Base-by-base conservation (phyloP, 2,113 vertebrate genomes). In the Etia nguti region DNA sequence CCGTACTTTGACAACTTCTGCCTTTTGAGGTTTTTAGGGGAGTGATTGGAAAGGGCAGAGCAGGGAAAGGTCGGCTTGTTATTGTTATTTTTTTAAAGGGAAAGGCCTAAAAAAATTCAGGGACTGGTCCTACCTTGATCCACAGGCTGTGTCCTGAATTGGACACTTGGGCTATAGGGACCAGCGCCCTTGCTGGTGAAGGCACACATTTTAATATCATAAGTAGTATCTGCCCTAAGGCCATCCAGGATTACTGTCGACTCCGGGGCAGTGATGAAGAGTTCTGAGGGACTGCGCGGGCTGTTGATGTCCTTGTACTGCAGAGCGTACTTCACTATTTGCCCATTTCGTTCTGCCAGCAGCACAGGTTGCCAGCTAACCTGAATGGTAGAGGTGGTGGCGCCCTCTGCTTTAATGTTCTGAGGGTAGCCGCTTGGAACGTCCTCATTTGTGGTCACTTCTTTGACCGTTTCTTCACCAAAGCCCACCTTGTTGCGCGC, bases 161-260 rank as follows among this genome's bases (percentile, higher is more conserved):
- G 98, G 97, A 99, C 98, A 98, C 98, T 99, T 95, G 99, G 99
- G 97, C 99, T 99, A 98, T 98, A 99, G 91, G 99, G 97, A 96
- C 99, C 98, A 89, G 98, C 97, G 95, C 99, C 99, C 97, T 99
- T 99, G 98, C 97, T 98, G 97, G 98, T 99, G 95, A 99, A 98
- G 96, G 99, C 98, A 97, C 98, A 98, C 97, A 99, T 98, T 99
- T 99, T 99, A 97, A 99, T 99, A 98, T 99, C 98, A 48, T 99
- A 99, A 93, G 98, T 99, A 92, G 98, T 99, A 96, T 99, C 99
- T 90, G 98, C 96, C 96, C 98, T 98, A 96, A 99, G 97, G 96
- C 98, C 97, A 94, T 97, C 97, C 93, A 99, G 96, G 94, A 94
- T 97, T 95, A 98, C 93, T 62, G 97, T 96, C 83, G 97, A 98